These are phyloP conservation scores for Meloidogyne chitwoodi DNA, from an alignment of 1,140 invertebrate genomes.

Conservation along the genomic window DNA sequence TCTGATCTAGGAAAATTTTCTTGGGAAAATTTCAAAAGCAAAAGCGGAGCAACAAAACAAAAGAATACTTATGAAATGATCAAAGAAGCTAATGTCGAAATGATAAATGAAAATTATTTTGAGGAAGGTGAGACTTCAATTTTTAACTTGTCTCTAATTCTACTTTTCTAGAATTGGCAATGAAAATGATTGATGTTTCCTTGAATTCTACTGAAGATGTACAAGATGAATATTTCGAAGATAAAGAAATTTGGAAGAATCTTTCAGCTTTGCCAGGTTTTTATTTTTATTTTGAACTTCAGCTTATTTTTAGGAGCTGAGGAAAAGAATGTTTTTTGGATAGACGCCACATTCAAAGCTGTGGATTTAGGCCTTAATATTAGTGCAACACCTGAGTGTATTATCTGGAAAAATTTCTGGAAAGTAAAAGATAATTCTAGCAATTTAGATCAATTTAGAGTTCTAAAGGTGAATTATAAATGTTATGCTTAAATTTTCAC, in stretches of 20 bases:
- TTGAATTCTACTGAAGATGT: background rate
- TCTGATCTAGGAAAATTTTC: background rate
- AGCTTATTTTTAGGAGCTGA: background rate
- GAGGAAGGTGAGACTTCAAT: background rate
- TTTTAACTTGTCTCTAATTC: background rate
- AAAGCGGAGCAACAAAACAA: background rate
- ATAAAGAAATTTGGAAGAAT: constrained; percentile 10
- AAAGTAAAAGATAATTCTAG: constrained; percentile 12
- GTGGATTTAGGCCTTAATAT: constrained; percentile 49
- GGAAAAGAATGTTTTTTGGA: constrained; percentile 38
- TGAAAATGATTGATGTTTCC: background rate
- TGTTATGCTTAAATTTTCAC: background rate
- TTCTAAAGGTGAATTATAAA: background rate
- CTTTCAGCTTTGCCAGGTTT: background rate
- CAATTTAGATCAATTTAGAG: background rate
- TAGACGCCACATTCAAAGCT: constrained; percentile 55
- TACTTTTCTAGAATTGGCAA: background rate
- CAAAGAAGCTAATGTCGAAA: background rate
- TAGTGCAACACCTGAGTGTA: constrained; percentile 36
- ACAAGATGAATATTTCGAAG: constrained; percentile 1
- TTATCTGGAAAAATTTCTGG: constrained; percentile 49
- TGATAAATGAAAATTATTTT: background rate
- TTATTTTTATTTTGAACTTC: background rate
- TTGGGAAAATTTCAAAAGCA: background rate
- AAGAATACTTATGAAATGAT: background rate